Evolutionary conservation across 1,140 invertebrate genomes (phyloP), one percentile per base, ranked within the genome.

Genomic region (Drosophila santomea): DNA sequence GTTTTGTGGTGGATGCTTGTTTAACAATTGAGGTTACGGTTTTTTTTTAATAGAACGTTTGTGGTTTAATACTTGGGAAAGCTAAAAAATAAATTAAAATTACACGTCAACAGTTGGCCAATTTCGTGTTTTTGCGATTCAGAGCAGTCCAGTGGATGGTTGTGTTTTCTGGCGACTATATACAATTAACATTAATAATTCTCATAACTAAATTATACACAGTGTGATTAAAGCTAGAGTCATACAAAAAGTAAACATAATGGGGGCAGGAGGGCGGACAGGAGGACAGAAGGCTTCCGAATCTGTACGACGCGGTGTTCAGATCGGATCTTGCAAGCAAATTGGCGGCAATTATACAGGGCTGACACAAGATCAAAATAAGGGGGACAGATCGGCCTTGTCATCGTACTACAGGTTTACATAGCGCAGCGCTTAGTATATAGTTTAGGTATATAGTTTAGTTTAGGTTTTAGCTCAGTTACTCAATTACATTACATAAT

Each of bases 181-280:
- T 71, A 72, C 68, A 72, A 73, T 83, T 86, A 86, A 88, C 47
- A 83, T 89, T 86, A 86, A 86, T 86, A 83, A 86, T 88, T 86
- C 83, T 83, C 84, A 83, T 83, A 89, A 76, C 80, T 83, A 79
- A 89, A 78, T 75, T 88, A 82, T 64, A 71, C 59, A 82, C 80
- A 75, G 64, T 63, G 75, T 47, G 63, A 78, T 85, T 85, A 88
- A 82, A 88, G 61, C 82, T 85, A 85, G 39, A 73, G 61, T 72
- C 69, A 67, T 85, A 88, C 55, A 88, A 86, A 74, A 64, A 74
- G 59, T 86, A 81, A 85, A 74, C 55, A 82, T 78, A 82, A 61
- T 75, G 61, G 56, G 57, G 77, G 55, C 36, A 41, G 62, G 43
- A 54, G 45, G 25, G 15, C 44, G 57, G 45, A 20, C 45, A 41